Base-by-base conservation (phyloP, 2,888 invertebrate species). In the Drosophila borborema region DNA sequence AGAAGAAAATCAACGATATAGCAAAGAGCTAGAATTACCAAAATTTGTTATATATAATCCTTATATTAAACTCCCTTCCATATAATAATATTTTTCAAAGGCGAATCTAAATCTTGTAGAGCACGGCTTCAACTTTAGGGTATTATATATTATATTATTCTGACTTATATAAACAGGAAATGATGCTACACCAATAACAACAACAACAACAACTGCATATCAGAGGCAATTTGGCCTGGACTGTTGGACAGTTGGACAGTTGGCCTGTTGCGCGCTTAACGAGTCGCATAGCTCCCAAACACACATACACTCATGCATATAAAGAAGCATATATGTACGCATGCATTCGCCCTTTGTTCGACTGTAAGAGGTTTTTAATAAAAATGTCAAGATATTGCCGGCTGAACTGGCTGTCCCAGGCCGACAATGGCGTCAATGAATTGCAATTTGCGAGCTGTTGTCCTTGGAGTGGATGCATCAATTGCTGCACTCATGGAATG, bases 281-380 rank as follows among this genome's bases (percentile, higher is more conserved):
- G 88, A 87, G 83, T 72, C 72, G 70, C 77, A 74, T 69, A 77
- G 86, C 87, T 89, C 73, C 77, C 79, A 82, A 74, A 82, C 8
- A 46, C 46, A 16, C 3, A 45, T 6, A 46, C 46, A 16, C 3
- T 20, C 14, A 38, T 36, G 10, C 10, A 43, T 4, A 18, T 31
- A 49, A 10, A 10, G 31, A 5, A 2, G 10, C 28, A 28, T 28
- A 28, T n/a, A n/a, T 31, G 4, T n/a, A 16, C 14, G 23, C 3
- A 23, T 28, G 4, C 2, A 2, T n/a, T 6, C 76, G 74, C 77
- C 81, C 88, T 89, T 85, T 85, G 88, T 88, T 77, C 72, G 68
- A 62, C 20, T 54, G 41, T 28, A 28, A 16, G 38, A 54, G 72
- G 68, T 80, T 82, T 89, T 89, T 89, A 85, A 85, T 85, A 85